Conservation (phyloP, 2,888 invertebrate species). For the Argyresthia goedartella region DNA sequence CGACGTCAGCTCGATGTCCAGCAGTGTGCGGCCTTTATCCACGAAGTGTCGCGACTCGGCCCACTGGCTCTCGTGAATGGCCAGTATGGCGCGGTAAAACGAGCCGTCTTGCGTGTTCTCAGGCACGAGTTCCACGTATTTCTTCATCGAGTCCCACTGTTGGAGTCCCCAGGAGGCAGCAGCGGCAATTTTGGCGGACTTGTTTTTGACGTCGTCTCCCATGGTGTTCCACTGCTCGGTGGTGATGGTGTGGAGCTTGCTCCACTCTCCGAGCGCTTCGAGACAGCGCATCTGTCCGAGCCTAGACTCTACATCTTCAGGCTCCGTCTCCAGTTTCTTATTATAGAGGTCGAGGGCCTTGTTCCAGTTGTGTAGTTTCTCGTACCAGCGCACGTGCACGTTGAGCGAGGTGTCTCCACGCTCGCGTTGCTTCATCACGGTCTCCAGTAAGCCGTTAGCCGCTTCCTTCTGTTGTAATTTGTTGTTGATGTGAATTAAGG, state of each 20-base stretch:
- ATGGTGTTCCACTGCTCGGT: constrained; percentile 84
- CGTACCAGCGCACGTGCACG: constrained; percentile 96
- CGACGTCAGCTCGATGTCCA: constrained; percentile 97
- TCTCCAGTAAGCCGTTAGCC: constrained; percentile 92
- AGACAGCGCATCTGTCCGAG: constrained; percentile 95
- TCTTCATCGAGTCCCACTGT: constrained; percentile 95
- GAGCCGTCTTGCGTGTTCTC: constrained; percentile 95
- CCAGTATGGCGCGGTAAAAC: constrained; percentile 94
- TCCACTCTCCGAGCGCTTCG: constrained; percentile 98
- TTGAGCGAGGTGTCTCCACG: constrained; percentile 71
- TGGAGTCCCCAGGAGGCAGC: constrained; percentile 97
- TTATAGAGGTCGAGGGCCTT: constrained; percentile 92
- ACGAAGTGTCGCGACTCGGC: constrained; percentile 81
- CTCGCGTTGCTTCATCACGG: constrained; percentile 86
- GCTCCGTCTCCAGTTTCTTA: constrained; percentile 76
- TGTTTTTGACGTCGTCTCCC: constrained; percentile 63
- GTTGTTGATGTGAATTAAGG: constrained; percentile 96
- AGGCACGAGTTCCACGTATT: constrained; percentile 90
- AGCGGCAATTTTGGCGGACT: constrained; percentile 91
- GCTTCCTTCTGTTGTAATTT: constrained; percentile 99
- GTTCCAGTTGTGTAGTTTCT: constrained; percentile 99
- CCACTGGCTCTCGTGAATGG: constrained; percentile 85
- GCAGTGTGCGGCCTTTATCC: constrained; percentile 91
- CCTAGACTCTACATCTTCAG: constrained; percentile 81
- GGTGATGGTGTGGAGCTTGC: constrained; percentile 84